Evolutionary conservation across 1,140 invertebrate species (phyloP).

Genomic region (Papilio polytes): DNA sequence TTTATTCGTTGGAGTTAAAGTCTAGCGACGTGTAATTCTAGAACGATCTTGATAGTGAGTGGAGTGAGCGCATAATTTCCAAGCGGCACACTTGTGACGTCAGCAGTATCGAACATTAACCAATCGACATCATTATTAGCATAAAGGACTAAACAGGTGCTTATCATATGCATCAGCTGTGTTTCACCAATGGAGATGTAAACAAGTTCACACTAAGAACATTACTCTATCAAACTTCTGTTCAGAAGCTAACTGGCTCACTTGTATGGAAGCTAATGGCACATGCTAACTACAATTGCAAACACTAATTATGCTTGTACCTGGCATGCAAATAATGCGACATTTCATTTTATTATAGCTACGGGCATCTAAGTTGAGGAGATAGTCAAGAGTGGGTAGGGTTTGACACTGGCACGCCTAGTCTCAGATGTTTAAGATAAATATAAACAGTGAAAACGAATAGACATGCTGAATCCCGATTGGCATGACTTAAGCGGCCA

Average conservation of each 20-base stretch:
- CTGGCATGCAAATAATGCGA: too few species aligned
- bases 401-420: too few species aligned
- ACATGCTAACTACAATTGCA: too few species aligned
- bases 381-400: too few species aligned
- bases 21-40: background rate
- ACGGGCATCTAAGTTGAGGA: too few species aligned
- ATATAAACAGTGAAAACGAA: background rate
- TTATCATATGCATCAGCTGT: constrained; percentile 1
- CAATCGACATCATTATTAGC: constrained; percentile 24
- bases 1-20: background rate
- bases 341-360: too few species aligned
- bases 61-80: constrained; percentile 30
- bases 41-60: background rate
- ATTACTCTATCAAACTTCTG: background rate
- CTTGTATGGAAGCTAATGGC: too few species aligned
- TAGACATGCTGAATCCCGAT: constrained; percentile 25
- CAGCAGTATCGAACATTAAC: constrained; percentile 29
- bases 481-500: constrained; percentile 30
- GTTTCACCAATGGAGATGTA: background rate
- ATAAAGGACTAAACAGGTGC: constrained; percentile 34
- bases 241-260: background rate
- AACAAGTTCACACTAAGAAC: background rate
- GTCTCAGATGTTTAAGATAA: background rate
- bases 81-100: background rate
- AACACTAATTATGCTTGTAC: too few species aligned